These are phyloP conservation scores for Aspidapion aeneum DNA, from an alignment of 2,888 invertebrate species.

Conservation along the genomic window DNA sequence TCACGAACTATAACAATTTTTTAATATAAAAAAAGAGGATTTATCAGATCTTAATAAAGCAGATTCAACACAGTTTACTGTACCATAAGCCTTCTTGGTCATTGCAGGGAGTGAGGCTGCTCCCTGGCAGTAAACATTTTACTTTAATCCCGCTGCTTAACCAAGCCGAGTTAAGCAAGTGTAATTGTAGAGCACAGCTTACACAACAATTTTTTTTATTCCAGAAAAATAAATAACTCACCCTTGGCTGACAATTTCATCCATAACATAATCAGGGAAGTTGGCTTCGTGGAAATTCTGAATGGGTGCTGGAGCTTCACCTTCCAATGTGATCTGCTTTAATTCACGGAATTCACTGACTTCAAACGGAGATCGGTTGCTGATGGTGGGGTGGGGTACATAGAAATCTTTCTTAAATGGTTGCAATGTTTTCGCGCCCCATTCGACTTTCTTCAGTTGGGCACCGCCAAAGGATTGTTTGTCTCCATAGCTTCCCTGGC, in stretches of 20 bases:
- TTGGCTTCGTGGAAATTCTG: constrained; percentile 74
- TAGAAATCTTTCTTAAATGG: constrained; percentile 86
- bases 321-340: constrained; percentile 85
- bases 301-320: constrained; percentile 69
- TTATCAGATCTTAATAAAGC: no score
- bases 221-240: no score
- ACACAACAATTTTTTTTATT: no score
- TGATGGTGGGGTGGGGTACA: constrained; percentile 64
- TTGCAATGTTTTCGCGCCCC: constrained; percentile 69
- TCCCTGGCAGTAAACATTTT: no score
- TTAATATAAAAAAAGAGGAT: no score
- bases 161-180: no score
- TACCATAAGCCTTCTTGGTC: no score
- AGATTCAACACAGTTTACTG: no score
- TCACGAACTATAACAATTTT: no score
- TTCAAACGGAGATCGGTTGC: constrained; percentile 59
- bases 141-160: no score
- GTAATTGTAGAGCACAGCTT: no score
- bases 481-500: constrained; percentile 11
- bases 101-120: no score
- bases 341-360: constrained; percentile 69
- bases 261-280: constrained; percentile 74
- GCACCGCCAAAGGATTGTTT: background rate
- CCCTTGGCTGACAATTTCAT: constrained; percentile 73
- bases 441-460: constrained; percentile 49